Evolutionary conservation across 2,888 invertebrate genomes (phyloP).

Genomic region (Cheilosia soror): DNA sequence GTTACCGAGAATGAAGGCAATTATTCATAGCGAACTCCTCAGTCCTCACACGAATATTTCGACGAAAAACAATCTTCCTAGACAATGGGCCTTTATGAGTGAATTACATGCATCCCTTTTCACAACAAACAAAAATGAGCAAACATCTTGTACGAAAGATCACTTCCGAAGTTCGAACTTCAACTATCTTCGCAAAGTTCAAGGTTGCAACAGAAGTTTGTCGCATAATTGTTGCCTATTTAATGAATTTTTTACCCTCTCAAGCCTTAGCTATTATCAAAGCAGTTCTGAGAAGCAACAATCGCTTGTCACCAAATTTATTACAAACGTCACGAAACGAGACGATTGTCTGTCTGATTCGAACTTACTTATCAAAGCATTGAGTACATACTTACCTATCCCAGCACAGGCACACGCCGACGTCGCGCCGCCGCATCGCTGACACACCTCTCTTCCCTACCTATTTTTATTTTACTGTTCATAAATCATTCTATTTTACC

Average conservation of each 20-base stretch:
- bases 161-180: background rate
- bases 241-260: background rate
- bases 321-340: conserved; percentile 13
- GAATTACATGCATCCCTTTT: no score
- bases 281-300: conserved; percentile 15
- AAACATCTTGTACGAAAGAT: no score
- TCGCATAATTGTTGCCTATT: no score
- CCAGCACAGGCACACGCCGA: background rate
- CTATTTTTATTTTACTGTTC: conserved; percentile 18
- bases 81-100: no score
- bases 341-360: conserved; percentile 17
- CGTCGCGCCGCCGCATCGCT: background rate
- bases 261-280: background rate
- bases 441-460: conserved; percentile 2
- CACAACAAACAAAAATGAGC: no score
- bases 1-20: no score
- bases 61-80: no score
- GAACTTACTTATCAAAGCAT: conserved; percentile 19
- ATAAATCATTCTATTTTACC: conserved; percentile 36
- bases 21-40: no score
- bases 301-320: conserved; percentile 39
- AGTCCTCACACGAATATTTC: no score
- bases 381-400: background rate
- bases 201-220: conserved; percentile 2
- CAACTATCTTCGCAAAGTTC: conserved; percentile 8